Conservation (phyloP, 1,140 invertebrate genomes). For the Drosophila kurseongensis region DNA sequence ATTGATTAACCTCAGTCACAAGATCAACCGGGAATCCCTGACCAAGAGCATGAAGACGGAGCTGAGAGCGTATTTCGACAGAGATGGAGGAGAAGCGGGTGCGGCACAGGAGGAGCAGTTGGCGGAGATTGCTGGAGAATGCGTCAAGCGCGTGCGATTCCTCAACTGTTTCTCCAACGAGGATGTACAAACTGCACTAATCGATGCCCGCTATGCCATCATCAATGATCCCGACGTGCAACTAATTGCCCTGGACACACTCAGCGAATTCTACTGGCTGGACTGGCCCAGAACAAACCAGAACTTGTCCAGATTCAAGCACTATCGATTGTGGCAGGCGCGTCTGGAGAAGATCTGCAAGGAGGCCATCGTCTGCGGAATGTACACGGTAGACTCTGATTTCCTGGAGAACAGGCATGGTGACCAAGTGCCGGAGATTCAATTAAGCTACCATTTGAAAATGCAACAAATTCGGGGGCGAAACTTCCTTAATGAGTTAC, state of each 20-base stretch:
- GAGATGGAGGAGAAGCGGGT: background rate
- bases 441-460: background rate
- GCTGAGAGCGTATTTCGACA: background rate
- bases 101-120: background rate
- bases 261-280: conserved; percentile 31
- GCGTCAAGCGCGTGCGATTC: conserved; percentile 4
- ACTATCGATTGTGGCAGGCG: conserved; percentile 3
- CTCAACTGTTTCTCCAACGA: conserved; percentile 11
- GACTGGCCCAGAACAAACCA: background rate
- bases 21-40: conserved; percentile 13
- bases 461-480: background rate
- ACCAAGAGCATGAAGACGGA: conserved; percentile 1
- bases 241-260: conserved; percentile 17
- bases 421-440: background rate
- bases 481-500: background rate
- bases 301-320: conserved; percentile 5
- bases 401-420: conserved; percentile 1
- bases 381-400: conserved; percentile 19
- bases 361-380: background rate
- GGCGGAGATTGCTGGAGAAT: background rate
- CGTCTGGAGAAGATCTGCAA: conserved; percentile 1
- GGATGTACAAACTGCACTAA: background rate
- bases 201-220: background rate
- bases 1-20: conserved; percentile 27
- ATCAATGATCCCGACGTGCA: background rate